These are phyloP conservation scores for Salarias fasciatus DNA, from an alignment of 2,797 vertebrate genomes.

Conservation along the genomic window DNA sequence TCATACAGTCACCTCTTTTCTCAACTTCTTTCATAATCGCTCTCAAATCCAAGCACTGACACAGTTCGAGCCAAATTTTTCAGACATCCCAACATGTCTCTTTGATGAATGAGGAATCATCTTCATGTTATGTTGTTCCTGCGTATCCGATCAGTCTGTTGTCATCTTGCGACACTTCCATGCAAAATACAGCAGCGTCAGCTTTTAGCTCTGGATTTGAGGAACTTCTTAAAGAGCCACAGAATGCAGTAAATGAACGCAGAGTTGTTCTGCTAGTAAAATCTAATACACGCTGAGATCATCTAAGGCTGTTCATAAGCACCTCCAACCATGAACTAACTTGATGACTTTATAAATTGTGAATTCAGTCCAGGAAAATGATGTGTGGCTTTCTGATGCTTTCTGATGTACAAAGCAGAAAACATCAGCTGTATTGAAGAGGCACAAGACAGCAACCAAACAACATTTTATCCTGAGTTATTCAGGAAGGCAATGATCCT, in stretches of 20 bases:
- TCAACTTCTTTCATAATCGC: neutral
- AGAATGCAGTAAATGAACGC: neutral
- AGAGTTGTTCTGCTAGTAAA: neutral
- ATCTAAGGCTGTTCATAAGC: no score
- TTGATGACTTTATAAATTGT: no score
- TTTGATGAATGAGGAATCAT: conserved; percentile 1
- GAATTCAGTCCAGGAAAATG: no score
- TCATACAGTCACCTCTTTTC: neutral
- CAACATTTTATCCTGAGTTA: conserved; percentile 48
- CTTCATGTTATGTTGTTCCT: neutral
- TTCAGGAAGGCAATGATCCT: conserved; percentile 38
- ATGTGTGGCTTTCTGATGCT: no score
- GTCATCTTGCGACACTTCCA: neutral
- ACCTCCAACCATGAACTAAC: no score
- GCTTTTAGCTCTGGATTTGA: neutral
- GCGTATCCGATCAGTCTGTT: conserved; percentile 17
- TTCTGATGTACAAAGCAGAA: conserved; percentile 11
- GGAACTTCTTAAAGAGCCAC: neutral
- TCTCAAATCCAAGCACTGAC: neutral
- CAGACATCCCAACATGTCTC: neutral
- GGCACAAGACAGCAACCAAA: conserved; percentile 13
- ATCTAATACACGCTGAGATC: no score
- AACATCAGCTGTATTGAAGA: conserved; percentile 18
- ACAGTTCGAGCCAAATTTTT: conserved; percentile 9
- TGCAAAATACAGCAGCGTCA: conserved; percentile 1